Conservation (phyloP, 2,113 vertebrate genomes). For the Myanophis thanlyinensis region DNA sequence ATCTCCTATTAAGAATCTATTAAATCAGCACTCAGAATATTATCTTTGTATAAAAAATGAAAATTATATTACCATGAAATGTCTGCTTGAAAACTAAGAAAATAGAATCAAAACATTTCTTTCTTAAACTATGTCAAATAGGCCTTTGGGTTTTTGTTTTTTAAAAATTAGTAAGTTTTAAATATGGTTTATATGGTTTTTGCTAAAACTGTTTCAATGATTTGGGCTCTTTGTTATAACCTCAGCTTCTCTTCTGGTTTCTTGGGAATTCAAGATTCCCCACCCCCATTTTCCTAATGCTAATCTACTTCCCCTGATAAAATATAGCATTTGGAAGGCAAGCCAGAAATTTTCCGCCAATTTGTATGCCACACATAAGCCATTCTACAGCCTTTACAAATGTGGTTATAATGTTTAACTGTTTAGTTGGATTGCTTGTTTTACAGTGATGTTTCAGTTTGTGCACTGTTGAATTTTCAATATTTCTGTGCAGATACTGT, state of each 20-base stretch:
- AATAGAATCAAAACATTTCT: neutral
- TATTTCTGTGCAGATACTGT: no score
- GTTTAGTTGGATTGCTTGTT: neutral
- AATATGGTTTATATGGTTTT: neutral
- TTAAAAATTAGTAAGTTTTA: neutral
- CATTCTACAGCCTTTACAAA: neutral
- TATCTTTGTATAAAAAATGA: neutral
- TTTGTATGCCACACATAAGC: neutral
- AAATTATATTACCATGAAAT: neutral
- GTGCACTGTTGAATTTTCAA: no score
- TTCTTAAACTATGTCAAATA: neutral
- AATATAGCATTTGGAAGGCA: neutral
- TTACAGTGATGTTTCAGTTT: neutral
- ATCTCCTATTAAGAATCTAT: neutral
- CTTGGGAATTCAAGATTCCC: neutral
- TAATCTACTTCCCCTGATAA: neutral
- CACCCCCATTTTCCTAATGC: accelerated
- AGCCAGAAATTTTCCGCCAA: neutral
- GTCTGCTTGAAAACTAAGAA: neutral
- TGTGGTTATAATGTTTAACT: neutral
- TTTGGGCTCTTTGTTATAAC: neutral
- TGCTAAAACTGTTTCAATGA: neutral
- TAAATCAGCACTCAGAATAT: neutral
- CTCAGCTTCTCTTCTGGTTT: conserved; percentile 1
- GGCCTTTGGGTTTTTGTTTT: neutral